These are phyloP conservation scores for Iphiclides podalirius DNA, from an alignment of 2,888 invertebrate species.

Conservation along the genomic window DNA sequence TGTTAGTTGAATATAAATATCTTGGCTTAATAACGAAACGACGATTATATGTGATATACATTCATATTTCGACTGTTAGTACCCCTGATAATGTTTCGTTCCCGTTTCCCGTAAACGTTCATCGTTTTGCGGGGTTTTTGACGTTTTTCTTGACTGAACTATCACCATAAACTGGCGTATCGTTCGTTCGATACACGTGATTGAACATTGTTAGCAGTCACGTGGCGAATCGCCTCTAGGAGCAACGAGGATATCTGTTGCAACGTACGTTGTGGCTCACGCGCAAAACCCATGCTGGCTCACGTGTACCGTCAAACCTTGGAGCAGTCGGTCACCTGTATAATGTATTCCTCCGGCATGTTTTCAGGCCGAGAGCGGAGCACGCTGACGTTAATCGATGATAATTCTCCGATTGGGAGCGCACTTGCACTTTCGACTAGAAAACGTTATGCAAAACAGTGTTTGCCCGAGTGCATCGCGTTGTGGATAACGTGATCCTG, in stretches of 20 bases:
- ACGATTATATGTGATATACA: no score
- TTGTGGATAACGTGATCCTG: background rate
- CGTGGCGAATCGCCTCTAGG: constrained; percentile 21
- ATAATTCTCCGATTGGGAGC: constrained; percentile 32
- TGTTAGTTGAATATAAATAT: no score
- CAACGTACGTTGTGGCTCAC: constrained; percentile 46
- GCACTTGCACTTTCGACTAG: constrained; percentile 36
- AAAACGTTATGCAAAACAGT: constrained; percentile 24
- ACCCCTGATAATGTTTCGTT: no score
- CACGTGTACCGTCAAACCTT: constrained; percentile 51
- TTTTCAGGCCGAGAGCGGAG: constrained; percentile 53
- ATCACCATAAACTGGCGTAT: no score
- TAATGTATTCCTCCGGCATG: constrained; percentile 42
- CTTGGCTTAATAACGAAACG: no score
- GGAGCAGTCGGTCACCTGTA: constrained; percentile 37
- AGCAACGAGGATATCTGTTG: constrained; percentile 26
- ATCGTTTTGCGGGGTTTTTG: background rate
- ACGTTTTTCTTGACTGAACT: background rate
- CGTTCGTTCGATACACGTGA: background rate
- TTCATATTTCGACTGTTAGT: no score
- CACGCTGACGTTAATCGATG: constrained; percentile 37
- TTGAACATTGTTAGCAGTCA: constrained; percentile 16
- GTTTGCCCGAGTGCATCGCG: constrained; percentile 9
- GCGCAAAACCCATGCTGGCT: constrained; percentile 32
- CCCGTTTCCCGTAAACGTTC: no score